Conservation (phyloP, 2,888 invertebrate species). For the Abrostola triplasia region DNA sequence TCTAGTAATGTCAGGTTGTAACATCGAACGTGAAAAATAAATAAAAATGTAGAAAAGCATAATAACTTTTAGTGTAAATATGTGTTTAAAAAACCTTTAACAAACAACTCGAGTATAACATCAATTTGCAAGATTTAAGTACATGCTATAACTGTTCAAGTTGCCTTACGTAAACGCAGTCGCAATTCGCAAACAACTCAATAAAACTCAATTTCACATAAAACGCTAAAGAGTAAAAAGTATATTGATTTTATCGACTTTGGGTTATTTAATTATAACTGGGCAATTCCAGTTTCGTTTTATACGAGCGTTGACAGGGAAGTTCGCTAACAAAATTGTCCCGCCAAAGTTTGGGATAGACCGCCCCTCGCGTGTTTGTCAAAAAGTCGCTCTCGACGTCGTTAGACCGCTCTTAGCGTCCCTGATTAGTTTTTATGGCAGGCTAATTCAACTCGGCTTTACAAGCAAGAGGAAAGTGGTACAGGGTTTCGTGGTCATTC, state of each 20-base stretch:
- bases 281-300: conserved; percentile 64
- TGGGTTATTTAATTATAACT: conserved; percentile 66
- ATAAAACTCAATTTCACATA: conserved; percentile 42
- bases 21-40: conserved; percentile 35
- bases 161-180: conserved; percentile 15
- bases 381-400: conserved; percentile 72
- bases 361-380: conserved; percentile 72
- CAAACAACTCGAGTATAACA: no score
- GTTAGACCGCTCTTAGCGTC: conserved; percentile 72
- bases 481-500: conserved; percentile 48
- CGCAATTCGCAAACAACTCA: conserved; percentile 36
- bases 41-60: conserved; percentile 27
- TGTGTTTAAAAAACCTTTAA: no score
- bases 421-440: conserved; percentile 79
- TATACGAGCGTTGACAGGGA: conserved; percentile 68
- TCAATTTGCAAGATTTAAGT: conserved; percentile 8
- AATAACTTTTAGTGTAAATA: conserved; percentile 8
- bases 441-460: conserved; percentile 64
- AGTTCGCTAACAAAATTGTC: conserved; percentile 74
- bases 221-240: conserved; percentile 44
- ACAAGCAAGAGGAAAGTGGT: conserved; percentile 59
- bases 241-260: conserved; percentile 53
- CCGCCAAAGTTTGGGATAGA: conserved; percentile 60
- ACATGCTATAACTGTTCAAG: conserved; percentile 3
- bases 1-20: conserved; percentile 35